Evolutionary conservation across 2,888 invertebrate species (phyloP).

Genomic region (Uloborus plumipes): DNA sequence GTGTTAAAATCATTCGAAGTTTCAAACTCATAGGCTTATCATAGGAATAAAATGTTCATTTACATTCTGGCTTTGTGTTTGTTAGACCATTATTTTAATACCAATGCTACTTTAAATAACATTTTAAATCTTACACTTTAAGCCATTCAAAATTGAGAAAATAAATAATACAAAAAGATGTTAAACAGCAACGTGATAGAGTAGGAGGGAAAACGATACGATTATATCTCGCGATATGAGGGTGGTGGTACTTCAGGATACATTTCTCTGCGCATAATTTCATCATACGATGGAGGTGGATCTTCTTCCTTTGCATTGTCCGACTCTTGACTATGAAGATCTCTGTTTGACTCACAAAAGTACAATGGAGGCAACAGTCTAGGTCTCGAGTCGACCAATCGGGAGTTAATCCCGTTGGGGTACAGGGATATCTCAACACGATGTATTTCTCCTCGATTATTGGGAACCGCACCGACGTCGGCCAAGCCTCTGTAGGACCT

Average conservation of each 20-base stretch:
- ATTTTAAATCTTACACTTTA: too few relatives aligned
- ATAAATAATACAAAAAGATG: too few relatives aligned
- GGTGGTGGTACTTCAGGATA: constrained; percentile 47
- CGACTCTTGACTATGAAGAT: constrained; percentile 3
- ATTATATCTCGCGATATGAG: constrained; percentile 45
- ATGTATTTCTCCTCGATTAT: constrained; percentile 23
- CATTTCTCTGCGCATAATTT: constrained; percentile 42
- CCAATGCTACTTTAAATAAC: too few relatives aligned
- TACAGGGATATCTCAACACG: constrained; percentile 49
- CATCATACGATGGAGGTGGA: constrained; percentile 54
- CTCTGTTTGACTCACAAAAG: constrained; percentile 12
- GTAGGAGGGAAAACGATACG: background rate
- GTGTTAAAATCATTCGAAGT: too few relatives aligned
- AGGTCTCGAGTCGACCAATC: constrained; percentile 21
- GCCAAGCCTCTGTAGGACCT: constrained; percentile 36
- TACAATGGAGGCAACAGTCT: background rate
- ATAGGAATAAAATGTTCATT: too few relatives aligned
- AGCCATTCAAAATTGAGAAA: too few relatives aligned
- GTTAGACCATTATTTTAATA: too few relatives aligned
- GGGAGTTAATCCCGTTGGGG: constrained; percentile 38
- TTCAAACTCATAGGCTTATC: too few relatives aligned
- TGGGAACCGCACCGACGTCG: background rate
- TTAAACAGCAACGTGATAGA: too few relatives aligned
- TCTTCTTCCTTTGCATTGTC: constrained; percentile 45
- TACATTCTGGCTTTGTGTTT: too few relatives aligned